Evolutionary conservation across 2,888 invertebrate genomes (phyloP), one percentile per base, ranked within the genome.

Genomic region (Ochlodes sylvanus): DNA sequence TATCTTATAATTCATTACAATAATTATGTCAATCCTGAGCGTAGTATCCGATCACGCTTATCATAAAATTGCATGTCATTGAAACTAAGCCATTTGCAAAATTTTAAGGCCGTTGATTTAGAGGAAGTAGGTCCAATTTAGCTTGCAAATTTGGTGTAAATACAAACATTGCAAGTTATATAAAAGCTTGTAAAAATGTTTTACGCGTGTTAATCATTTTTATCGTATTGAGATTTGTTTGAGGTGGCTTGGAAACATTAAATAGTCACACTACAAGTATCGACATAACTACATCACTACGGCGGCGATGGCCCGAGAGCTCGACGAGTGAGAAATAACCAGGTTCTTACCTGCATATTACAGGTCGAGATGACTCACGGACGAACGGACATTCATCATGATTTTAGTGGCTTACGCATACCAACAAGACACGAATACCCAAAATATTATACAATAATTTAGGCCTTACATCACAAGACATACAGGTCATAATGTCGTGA

Each of bases 301-400:
- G 5, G 5, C 7, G 5, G 5, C 63, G 10, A 32, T 56, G 54
- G 61, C 67, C 47, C 34, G 17, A 55, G 61, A 61, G 67, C 67
- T 42, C 55, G 44, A 12, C 55, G 55, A 67, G 67, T 56, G 34
- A 67, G 55, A 56, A 67, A 62, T 67, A 55, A 73, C 72, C 77
- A 70, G 73, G 75, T 76, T 77, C 74, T 73, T 78, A 77, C 77
- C 77, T 78, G 78, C 72, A 62, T 62, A 56, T 68, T 68, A 68
- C 70, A 73, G 73, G 72, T 72, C 71, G 69, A 69, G 71, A 71
- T 78, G 79, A 78, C 71, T 78, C 79, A 78, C 61, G 17, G 67
- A 61, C 61, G 58, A 70, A 61, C 75, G 72, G 65, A 76, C 77
- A 78, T 79, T 75, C 76, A 79, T 79, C 78, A 77, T 72, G 72